Evolutionary conservation across 2,888 invertebrate genomes (phyloP).

Genomic region (Thera britannica): DNA sequence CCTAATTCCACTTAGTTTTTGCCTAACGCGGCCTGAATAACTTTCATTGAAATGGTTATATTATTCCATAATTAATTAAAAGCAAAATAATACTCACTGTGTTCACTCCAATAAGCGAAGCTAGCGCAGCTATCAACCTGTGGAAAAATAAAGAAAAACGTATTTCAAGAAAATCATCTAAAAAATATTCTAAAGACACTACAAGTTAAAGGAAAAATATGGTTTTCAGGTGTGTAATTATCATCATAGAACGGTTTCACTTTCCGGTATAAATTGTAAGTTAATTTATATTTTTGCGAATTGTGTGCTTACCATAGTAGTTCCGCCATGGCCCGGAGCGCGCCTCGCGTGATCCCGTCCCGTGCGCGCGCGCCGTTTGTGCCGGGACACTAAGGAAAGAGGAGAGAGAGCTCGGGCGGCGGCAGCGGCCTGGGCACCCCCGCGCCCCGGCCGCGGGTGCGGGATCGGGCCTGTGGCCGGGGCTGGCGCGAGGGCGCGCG

Average conservation of each 20-base stretch:
- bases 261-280: slow-evolving; percentile 2
- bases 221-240: neutral
- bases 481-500: slow-evolving; percentile 66
- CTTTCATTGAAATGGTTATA: slow-evolving; percentile 34
- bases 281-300: slow-evolving; percentile 18
- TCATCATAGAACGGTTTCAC: neutral
- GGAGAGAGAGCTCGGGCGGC: slow-evolving; percentile 72
- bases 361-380: slow-evolving; percentile 83
- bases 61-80: slow-evolving; percentile 11
- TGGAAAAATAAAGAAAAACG: slow-evolving; percentile 43
- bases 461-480: slow-evolving; percentile 47
- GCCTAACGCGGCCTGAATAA: slow-evolving; percentile 47
- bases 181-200: neutral
- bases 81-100: slow-evolving; percentile 63
- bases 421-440: slow-evolving; percentile 67
- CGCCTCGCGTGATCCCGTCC: slow-evolving; percentile 75
- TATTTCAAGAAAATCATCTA: neutral
- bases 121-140: slow-evolving; percentile 77
- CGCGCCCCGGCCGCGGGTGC: slow-evolving; percentile 51
- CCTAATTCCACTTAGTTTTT: slow-evolving; percentile 60
- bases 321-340: slow-evolving; percentile 81
- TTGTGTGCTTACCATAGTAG: slow-evolving; percentile 73
- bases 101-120: slow-evolving; percentile 66
- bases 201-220: neutral
- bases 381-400: slow-evolving; percentile 82